Conservation (phyloP, 2,113 vertebrate genomes). For the Xyrauchen texanus region DNA sequence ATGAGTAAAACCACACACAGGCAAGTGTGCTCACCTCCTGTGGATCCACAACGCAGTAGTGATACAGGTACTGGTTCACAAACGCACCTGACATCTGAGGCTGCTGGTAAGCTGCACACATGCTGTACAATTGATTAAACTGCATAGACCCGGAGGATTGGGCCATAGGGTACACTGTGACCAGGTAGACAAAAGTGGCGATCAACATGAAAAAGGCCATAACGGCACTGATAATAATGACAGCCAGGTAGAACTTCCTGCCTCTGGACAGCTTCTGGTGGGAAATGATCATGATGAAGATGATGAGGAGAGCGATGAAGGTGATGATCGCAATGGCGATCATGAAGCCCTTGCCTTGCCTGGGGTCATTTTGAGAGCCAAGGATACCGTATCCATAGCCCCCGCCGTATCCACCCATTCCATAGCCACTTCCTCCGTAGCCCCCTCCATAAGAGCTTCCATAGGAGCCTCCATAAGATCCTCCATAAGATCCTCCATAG, state of each 20-base stretch:
- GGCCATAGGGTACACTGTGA: slow-evolving; percentile 85
- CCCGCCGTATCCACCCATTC: slow-evolving; percentile 10
- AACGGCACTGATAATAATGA: slow-evolving; percentile 78
- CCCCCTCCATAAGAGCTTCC: slow-evolving; percentile 49
- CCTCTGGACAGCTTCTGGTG: slow-evolving; percentile 72
- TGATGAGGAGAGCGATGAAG: slow-evolving; percentile 74
- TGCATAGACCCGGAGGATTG: slow-evolving; percentile 79
- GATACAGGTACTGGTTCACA: slow-evolving; percentile 87
- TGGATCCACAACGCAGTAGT: slow-evolving; percentile 90
- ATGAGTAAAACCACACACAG: neutral
- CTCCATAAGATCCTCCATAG: slow-evolving; percentile 36
- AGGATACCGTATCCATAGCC: slow-evolving; percentile 68
- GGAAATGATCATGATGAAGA: slow-evolving; percentile 82
- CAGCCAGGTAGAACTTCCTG: slow-evolving; percentile 80
- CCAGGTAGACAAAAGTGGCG: slow-evolving; percentile 85
- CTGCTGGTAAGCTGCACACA: slow-evolving; percentile 80
- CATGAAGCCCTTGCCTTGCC: slow-evolving; percentile 83
- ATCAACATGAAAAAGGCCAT: slow-evolving; percentile 80
- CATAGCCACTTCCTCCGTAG: slow-evolving; percentile 37
- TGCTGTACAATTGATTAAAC: slow-evolving; percentile 71
- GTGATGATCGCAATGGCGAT: slow-evolving; percentile 81
- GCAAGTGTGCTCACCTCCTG: slow-evolving; percentile 79
- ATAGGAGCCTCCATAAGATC: neutral
- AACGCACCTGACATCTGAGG: slow-evolving; percentile 60
- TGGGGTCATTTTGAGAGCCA: slow-evolving; percentile 82